Evolutionary conservation across 2,113 vertebrate species (phyloP), one percentile per base, ranked within the genome.

Genomic region (Anas platyrhynchos): DNA sequence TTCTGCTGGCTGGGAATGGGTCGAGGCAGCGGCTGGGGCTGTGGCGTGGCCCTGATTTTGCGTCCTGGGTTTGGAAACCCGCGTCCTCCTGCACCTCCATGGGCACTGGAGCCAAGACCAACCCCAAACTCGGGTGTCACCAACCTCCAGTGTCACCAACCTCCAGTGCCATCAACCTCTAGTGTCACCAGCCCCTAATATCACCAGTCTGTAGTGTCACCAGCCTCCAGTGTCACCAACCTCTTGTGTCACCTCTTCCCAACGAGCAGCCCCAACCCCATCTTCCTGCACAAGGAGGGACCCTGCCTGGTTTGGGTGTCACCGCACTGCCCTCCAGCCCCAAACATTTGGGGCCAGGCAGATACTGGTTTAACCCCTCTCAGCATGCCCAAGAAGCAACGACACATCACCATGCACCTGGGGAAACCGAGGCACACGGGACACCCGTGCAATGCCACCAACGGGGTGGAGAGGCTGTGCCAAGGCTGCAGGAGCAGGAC

Each of bases 401-500:
- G 16, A 2, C 20, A 4, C 4, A 0, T 1, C 14, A 14, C 13
- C 36, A 1, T 44, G 25, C 25, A n/a, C 10, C 0, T 7, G 65
- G 78, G 68, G 86, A 94, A 94, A 89, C 54, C 54, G 86, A 95
- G 89, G 92, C 86, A 68, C 8, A 0, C 9, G 68, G 66, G 50
- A 15, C 13, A n/a, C 15, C 15, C 3, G 0, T 6, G 11, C 23
- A 21, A 34, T 80, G 29, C 29, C 1, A 0, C 56, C 46, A 44
- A 15, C 8, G 58, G 52, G 26, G 52, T 55, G 26, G 52, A 29
- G 52, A 55, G 25, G 52, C 52, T 55, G 26, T 22, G 46, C 46
- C 46, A 48, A 48, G 20, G 26, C 52, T 29, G 52, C 20, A 29
- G 23, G 50, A 52, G 4, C 52, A 29, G 52, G 52, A 55, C 14